Evolutionary conservation across 2,797 vertebrate genomes (phyloP).

Genomic region (Poeciliopsis paucimaculata): DNA sequence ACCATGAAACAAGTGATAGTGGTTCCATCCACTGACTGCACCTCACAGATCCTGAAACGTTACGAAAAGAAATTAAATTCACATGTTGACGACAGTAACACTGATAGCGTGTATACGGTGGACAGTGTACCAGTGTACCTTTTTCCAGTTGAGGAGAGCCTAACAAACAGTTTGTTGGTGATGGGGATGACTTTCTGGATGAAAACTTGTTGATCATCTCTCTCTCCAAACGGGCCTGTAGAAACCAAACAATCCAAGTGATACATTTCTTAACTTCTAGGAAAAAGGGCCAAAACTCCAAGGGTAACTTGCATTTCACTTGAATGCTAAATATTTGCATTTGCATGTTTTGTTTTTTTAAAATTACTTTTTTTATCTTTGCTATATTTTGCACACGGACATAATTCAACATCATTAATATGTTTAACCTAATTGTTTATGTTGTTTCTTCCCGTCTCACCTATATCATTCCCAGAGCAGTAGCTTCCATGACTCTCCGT

Average conservation of each 20-base stretch:
- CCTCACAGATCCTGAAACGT: slow-evolving; percentile 91
- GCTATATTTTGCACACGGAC: background rate
- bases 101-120: background rate
- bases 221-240: slow-evolving; percentile 94
- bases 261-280: background rate
- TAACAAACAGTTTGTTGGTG: slow-evolving; percentile 95
- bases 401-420: background rate
- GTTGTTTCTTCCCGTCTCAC: slow-evolving; percentile 69
- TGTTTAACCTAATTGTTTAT: background rate
- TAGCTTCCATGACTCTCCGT: slow-evolving; percentile 96
- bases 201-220: slow-evolving; percentile 98
- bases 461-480: slow-evolving; percentile 94
- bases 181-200: slow-evolving; percentile 99
- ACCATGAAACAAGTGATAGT: slow-evolving; percentile 95
- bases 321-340: background rate
- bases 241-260: slow-evolving; percentile 20
- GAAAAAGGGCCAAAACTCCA: background rate
- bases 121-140: slow-evolving; percentile 74
- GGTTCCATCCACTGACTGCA: slow-evolving; percentile 95
- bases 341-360: background rate
- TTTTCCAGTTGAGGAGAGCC: slow-evolving; percentile 97
- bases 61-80: slow-evolving; percentile 12
- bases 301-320: background rate
- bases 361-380: background rate
- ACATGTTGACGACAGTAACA: slow-evolving; percentile 15